A percentile compares a stretch with the other conserved stretches of the same genome.
Evolutionary conservation across 2,797 vertebrate species (phyloP).

Genomic region (Nyctibius grandis): DNA sequence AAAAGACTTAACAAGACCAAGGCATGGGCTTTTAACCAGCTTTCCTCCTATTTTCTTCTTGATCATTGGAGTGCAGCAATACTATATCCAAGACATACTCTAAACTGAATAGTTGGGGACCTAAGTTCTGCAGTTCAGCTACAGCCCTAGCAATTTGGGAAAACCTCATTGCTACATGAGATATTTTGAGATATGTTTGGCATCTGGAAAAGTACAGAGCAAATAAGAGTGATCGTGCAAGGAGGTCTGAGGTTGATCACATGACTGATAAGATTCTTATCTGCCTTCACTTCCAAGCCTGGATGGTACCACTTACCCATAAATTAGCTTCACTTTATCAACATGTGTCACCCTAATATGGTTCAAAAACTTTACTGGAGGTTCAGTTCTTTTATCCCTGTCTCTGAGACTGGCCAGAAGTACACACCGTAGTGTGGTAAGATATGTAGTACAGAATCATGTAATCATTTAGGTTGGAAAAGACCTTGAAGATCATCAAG

Average conservation of each 20-base stretch:
- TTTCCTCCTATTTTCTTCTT: not conserved
- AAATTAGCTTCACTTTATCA: not conserved
- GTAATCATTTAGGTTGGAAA: too few relatives aligned
- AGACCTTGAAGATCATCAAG: not conserved
- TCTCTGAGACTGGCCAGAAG: not conserved
- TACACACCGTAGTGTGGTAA: fast-evolving
- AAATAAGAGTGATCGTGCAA: not conserved
- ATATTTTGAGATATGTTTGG: not conserved
- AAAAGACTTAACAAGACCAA: not conserved
- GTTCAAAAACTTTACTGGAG: not conserved
- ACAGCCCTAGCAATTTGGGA: not conserved
- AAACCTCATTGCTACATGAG: not conserved
- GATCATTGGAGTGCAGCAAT: not conserved
- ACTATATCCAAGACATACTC: not conserved
- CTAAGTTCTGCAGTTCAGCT: not conserved
- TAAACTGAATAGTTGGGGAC: not conserved
- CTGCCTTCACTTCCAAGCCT: not conserved
- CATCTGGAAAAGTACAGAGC: not conserved
- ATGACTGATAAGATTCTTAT: not conserved
- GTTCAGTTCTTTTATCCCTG: not conserved
- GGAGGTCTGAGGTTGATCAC: not conserved
- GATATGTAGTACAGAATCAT: not conserved
- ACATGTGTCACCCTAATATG: not conserved
- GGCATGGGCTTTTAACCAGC: not conserved
- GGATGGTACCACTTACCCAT: not conserved